These are phyloP conservation scores for Platysternon megacephalum DNA, from an alignment of 2,113 vertebrate species.

Conservation along the genomic window DNA sequence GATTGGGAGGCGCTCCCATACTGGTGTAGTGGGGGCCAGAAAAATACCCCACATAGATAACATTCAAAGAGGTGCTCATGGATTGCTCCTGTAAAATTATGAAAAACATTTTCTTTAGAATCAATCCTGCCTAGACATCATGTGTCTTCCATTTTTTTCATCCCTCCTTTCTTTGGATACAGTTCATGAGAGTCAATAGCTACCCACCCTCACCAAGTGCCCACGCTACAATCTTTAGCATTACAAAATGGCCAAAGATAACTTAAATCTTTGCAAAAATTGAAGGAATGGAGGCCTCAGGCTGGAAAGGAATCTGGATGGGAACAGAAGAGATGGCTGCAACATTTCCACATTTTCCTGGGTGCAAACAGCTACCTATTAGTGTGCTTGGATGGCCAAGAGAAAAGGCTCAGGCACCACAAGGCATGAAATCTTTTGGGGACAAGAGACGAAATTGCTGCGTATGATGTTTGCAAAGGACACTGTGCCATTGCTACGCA, in stretches of 20 bases:
- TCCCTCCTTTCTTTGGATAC: rapidly evolving
- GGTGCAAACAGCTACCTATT: too few relatives aligned
- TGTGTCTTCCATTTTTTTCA: neutral
- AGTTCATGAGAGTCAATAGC: neutral
- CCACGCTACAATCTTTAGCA: neutral
- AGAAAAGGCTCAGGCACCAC: too few relatives aligned
- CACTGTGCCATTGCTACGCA: too few relatives aligned
- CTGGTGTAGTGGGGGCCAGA: neutral
- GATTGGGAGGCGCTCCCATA: neutral
- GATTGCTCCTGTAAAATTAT: neutral
- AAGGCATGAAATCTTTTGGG: too few relatives aligned
- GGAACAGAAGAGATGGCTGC: too few relatives aligned
- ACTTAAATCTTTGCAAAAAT: neutral
- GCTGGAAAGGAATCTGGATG: too few relatives aligned
- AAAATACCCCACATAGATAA: neutral
- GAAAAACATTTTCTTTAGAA: neutral
- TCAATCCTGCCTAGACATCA: neutral
- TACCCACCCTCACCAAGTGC: neutral
- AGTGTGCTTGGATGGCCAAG: too few relatives aligned
- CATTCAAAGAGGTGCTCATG: neutral
- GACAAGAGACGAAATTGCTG: too few relatives aligned
- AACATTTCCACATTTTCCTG: too few relatives aligned
- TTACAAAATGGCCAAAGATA: neutral
- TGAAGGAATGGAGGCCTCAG: neutral
- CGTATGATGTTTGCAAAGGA: too few relatives aligned